These are phyloP conservation scores for Drosophila lacteicornis DNA, from an alignment of 1,140 invertebrate species.

Conservation along the genomic window DNA sequence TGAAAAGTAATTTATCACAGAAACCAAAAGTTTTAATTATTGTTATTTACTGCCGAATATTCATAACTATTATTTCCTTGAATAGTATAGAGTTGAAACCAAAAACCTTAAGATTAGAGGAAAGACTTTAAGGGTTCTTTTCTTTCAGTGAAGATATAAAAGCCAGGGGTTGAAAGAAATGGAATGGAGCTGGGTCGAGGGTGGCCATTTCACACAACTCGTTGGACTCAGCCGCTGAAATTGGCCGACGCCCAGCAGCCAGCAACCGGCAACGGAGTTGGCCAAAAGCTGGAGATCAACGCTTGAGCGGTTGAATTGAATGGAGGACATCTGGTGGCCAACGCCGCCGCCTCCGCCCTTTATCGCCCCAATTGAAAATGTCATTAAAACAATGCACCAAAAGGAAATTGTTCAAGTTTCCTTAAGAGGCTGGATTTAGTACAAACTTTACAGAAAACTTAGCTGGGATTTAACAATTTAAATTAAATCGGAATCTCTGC, in stretches of 20 bases:
- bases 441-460: constrained; percentile 14
- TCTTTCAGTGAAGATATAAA: constrained; percentile 5
- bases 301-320: constrained; percentile 42
- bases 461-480: constrained; percentile 26
- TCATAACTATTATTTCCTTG: rapidly evolving
- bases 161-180: neutral
- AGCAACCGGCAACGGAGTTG: constrained; percentile 18
- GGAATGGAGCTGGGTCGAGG: neutral
- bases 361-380: constrained; percentile 63
- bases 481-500: constrained; percentile 15
- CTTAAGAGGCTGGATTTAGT: constrained; percentile 11
- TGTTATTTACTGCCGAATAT: neutral
- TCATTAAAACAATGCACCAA: constrained; percentile 64
- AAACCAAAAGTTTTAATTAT: neutral
- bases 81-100: too few relatives aligned
- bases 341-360: constrained; percentile 3
- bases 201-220: constrained; percentile 45
- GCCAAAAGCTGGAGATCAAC: constrained; percentile 48
- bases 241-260: constrained; percentile 30
- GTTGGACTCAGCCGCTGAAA: constrained; percentile 40
- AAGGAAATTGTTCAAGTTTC: constrained; percentile 31
- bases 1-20: too few relatives aligned
- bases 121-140: neutral
- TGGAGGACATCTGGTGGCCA: constrained; percentile 38
- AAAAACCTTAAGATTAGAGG: too few relatives aligned